Base-by-base conservation (phyloP, 2,113 vertebrate species). In the Picathartes gymnocephalus region DNA sequence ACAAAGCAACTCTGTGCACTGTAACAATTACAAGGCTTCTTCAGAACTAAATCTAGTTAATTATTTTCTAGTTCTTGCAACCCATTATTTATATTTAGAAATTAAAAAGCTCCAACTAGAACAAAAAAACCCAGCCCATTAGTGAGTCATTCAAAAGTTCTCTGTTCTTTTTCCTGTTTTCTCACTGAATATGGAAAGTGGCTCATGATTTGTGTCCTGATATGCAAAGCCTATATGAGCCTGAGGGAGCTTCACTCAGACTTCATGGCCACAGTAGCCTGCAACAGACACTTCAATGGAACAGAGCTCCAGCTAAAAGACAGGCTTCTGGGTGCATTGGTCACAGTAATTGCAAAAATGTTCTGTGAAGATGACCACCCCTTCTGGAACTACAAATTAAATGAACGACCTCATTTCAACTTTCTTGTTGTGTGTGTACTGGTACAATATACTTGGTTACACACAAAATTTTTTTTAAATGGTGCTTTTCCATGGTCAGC, bases 161-260 rank as follows among this genome's bases (percentile, higher is more conserved):
- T 94, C 71, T 88, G 66, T 76, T 95, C 76, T 96, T 97, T 93
- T 96, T 93, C 90, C 90, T 96, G 93, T 92, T 97, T 96, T 94
- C 77, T 96, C 76, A 60, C 80, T 88, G 72, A 92, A 94, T 81
- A 88, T 92, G 92, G 88, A 96, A 90, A 90, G 86, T 6, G 2
- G 71, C 48, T 94, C 40, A 60, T 48, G 60, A 93, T 74, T 95
- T 86, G 68, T 83, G 44, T 66, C 79, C 66, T 82, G 90, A 94
- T 95, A 90, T 30, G 47, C 61, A 90, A 90, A 88, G 76, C 37
- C 71, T 77, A 37, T 73, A 27, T 39, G 23, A 71, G 92, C 93
- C 90, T 66, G 78, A 86, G 88, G 93, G 81, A 90, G 40, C 71
- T 77, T 68, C 50, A 50, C 48, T 76, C 84, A 84, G 84, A 85